These are phyloP conservation scores for Dyspetes luteomarginatus DNA, from an alignment of 2,888 invertebrate species.

Conservation along the genomic window DNA sequence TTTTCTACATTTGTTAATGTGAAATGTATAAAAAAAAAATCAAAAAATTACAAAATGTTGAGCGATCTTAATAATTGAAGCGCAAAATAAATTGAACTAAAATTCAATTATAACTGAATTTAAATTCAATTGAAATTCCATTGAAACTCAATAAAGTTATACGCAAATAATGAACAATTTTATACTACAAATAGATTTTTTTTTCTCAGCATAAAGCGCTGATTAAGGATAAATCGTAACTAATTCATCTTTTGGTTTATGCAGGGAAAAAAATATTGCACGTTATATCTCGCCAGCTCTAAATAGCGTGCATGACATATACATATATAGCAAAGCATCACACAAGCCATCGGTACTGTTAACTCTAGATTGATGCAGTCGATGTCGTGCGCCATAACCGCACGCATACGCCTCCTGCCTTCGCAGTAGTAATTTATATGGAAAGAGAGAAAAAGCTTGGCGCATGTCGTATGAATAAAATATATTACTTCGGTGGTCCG, in stretches of 20 bases:
- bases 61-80: too few relatives aligned
- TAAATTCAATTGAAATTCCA: too few relatives aligned
- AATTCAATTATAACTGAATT: too few relatives aligned
- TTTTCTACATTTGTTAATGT: too few relatives aligned
- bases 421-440: conserved; percentile 4
- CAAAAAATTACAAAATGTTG: too few relatives aligned
- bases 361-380: conserved; percentile 11
- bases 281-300: background rate
- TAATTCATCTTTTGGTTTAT: background rate
- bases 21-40: too few relatives aligned
- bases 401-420: background rate
- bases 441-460: conserved; percentile 21
- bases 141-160: too few relatives aligned
- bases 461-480: conserved; percentile 51
- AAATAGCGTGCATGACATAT: background rate
- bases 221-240: background rate
- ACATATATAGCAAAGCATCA: background rate
- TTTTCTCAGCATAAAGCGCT: background rate
- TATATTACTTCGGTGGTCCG: conserved; percentile 39
- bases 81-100: too few relatives aligned
- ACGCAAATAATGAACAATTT: too few relatives aligned
- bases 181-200: too few relatives aligned
- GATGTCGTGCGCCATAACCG: conserved; percentile 21
- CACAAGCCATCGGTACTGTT: background rate
- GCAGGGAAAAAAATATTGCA: background rate